These are phyloP conservation scores for Boulengeromyrus knoepffleri DNA, from an alignment of 2,113 vertebrate genomes.

Conservation along the genomic window DNA sequence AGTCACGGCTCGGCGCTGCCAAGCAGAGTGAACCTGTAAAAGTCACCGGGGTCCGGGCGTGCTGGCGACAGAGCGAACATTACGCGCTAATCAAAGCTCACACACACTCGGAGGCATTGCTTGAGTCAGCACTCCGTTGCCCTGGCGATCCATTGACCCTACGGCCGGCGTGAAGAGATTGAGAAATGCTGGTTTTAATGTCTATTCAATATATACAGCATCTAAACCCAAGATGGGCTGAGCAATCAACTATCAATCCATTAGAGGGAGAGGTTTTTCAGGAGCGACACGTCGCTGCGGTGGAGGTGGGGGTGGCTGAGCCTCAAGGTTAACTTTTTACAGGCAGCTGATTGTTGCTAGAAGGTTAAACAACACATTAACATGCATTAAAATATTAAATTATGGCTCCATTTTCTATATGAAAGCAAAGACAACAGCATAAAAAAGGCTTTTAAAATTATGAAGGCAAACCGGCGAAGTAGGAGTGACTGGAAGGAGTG, in stretches of 20 bases:
- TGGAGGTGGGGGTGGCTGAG: slow-evolving; percentile 69
- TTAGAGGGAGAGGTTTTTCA: slow-evolving; percentile 77
- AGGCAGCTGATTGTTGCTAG: slow-evolving; percentile 64
- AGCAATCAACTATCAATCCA: slow-evolving; percentile 86
- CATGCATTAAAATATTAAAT: slow-evolving; percentile 73
- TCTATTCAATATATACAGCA: slow-evolving; percentile 90
- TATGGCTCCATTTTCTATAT: slow-evolving; percentile 68
- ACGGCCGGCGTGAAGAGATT: slow-evolving; percentile 78
- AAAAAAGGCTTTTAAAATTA: slow-evolving; percentile 74
- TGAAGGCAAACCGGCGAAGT: slow-evolving; percentile 60
- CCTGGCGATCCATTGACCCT: slow-evolving; percentile 86
- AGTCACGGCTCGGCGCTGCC: neutral
- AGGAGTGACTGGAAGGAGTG: slow-evolving; percentile 11
- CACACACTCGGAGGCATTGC: slow-evolving; percentile 64
- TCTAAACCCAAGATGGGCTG: slow-evolving; percentile 73
- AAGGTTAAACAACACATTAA: slow-evolving; percentile 75
- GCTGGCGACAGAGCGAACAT: slow-evolving; percentile 62
- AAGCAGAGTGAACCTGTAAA: slow-evolving; percentile 35
- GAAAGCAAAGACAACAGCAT: slow-evolving; percentile 67
- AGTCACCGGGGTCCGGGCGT: slow-evolving; percentile 24
- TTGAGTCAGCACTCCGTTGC: slow-evolving; percentile 84
- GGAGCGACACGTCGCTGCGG: slow-evolving; percentile 79
- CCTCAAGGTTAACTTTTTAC: slow-evolving; percentile 85
- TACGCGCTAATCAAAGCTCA: slow-evolving; percentile 70
- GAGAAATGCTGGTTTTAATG: slow-evolving; percentile 92